phyloP scores from a whole-genome alignment of 2,113 vertebrate species.

The Orcinus orca region DNA sequence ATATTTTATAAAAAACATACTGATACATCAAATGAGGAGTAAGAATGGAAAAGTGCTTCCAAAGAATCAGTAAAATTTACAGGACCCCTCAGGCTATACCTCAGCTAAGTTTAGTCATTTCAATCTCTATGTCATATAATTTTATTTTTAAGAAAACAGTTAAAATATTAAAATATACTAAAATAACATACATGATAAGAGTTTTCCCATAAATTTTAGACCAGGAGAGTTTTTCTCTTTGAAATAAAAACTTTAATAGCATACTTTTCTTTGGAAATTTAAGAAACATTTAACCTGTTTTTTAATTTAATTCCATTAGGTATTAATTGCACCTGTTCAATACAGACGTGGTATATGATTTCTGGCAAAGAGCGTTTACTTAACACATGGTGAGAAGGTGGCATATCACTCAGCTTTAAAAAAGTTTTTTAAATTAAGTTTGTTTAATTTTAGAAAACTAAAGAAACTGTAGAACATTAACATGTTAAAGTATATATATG shows the following conservation, averaged over 20 bases:
- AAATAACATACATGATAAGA: not conserved
- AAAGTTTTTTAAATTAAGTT: not conserved
- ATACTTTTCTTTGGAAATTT: not conserved
- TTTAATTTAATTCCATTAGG: not conserved
- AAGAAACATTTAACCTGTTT: not conserved
- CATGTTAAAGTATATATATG: not conserved
- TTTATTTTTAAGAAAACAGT: not conserved
- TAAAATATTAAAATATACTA: not conserved
- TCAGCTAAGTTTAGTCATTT: not conserved
- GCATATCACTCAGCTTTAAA: not conserved
- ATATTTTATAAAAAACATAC: not conserved
- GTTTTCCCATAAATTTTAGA: constrained; percentile 15
- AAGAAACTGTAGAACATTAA: not conserved
- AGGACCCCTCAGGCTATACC: not conserved
- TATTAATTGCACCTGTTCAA: not conserved
- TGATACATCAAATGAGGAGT: not conserved
- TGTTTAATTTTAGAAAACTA: not conserved
- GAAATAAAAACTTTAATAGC: not conserved
- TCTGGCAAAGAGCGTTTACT: not conserved
- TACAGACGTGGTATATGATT: not conserved
- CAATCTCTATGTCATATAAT: not conserved
- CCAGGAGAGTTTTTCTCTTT: not conserved
- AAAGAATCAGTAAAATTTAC: not conserved
- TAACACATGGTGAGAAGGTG: not conserved
- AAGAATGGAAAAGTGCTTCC: not conserved